Percentiles rank a stretch among this genome's conserved stretches.
Evolutionary conservation across 2,888 invertebrate species (phyloP).

Genomic region (Clepsis dumicolana): DNA sequence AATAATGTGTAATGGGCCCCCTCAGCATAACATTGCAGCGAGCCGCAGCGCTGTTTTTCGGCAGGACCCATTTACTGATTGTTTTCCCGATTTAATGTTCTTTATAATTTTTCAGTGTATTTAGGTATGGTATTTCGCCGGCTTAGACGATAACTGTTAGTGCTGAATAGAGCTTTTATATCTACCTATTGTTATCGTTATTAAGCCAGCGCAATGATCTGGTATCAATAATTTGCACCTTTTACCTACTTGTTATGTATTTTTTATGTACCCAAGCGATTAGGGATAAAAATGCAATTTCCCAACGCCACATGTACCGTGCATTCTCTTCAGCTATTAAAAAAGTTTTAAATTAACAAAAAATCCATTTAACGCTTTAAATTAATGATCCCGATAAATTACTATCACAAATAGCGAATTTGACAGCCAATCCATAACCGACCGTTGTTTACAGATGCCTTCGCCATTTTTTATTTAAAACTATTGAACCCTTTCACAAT

Average conservation of each 20-base stretch:
- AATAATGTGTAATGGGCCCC: too few species aligned
- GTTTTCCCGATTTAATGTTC: too few species aligned
- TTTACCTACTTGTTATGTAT: neutral
- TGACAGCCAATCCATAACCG: constrained; percentile 79
- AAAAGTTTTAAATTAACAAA: constrained; percentile 48
- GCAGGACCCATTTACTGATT: too few species aligned
- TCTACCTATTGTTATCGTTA: too few species aligned
- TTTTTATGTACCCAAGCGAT: neutral
- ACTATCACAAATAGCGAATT: constrained; percentile 71
- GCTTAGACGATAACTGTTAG: too few species aligned
- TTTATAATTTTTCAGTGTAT: too few species aligned
- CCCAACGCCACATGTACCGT: constrained; percentile 40
- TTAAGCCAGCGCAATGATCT: too few species aligned
- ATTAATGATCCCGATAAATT: constrained; percentile 60
- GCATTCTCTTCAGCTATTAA: constrained; percentile 54
- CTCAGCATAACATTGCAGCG: too few species aligned
- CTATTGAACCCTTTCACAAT: constrained; percentile 76
- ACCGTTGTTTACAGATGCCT: constrained; percentile 78
- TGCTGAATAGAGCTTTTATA: too few species aligned
- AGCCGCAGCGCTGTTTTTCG: too few species aligned
- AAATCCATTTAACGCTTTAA: constrained; percentile 58
- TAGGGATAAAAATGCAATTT: constrained; percentile 36
- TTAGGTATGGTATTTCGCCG: too few species aligned
- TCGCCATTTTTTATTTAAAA: constrained; percentile 72
- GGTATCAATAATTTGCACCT: neutral